Conservation (phyloP, 2,888 invertebrate genomes). For the Drosophila cognata region DNA sequence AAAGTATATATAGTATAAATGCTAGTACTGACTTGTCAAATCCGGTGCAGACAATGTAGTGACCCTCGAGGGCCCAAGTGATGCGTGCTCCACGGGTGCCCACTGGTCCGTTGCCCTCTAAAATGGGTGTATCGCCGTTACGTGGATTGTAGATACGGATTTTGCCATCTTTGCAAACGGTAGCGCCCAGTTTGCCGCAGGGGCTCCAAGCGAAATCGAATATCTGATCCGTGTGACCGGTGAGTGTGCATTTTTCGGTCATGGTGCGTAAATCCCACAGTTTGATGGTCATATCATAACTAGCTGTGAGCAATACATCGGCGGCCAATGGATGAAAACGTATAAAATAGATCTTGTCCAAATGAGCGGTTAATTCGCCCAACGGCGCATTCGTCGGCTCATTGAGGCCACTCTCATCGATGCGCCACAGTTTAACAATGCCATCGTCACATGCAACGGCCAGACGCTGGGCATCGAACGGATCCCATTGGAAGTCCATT, state of each 20-base stretch:
- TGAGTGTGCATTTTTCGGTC: conserved; percentile 88
- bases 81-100: conserved; percentile 95
- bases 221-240: conserved; percentile 94
- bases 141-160: conserved; percentile 92
- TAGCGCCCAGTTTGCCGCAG: conserved; percentile 93
- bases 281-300: conserved; percentile 95
- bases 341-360: conserved; percentile 96
- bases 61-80: conserved; percentile 94
- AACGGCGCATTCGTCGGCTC: conserved; percentile 93
- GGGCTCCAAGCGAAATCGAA: conserved; percentile 97
- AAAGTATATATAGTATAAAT: not conserved
- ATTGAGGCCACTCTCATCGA: conserved; percentile 88
- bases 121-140: conserved; percentile 87
- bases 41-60: conserved; percentile 94
- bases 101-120: conserved; percentile 93
- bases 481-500: conserved; percentile 98
- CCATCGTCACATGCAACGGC: conserved; percentile 97
- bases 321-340: conserved; percentile 95
- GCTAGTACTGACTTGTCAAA: conserved; percentile 91
- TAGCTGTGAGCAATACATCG: conserved; percentile 94
- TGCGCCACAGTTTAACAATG: conserved; percentile 91
- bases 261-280: conserved; percentile 92
- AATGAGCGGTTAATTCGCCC: conserved; percentile 91
- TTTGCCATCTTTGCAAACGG: conserved; percentile 95
- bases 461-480: conserved; percentile 92